These are phyloP conservation scores for Rutpela maculata DNA, from an alignment of 2,888 invertebrate genomes.

Conservation along the genomic window DNA sequence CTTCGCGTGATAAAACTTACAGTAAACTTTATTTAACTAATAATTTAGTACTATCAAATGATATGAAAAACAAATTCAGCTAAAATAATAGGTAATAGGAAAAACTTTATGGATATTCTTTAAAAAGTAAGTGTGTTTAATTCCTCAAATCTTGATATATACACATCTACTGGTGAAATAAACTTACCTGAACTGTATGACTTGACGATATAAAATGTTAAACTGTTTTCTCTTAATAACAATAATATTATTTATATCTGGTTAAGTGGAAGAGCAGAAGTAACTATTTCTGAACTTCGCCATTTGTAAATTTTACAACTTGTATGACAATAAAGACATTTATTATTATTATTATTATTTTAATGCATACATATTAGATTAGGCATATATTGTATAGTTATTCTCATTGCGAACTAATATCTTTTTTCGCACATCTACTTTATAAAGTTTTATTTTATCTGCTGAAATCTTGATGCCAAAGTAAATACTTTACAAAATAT, in stretches of 20 bases:
- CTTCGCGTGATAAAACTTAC: not conserved
- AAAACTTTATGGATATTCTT: not conserved
- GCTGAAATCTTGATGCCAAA: no score
- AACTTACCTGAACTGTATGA: not conserved
- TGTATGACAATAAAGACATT: no score
- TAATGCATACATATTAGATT: not conserved
- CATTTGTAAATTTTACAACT: no score
- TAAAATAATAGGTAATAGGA: not conserved
- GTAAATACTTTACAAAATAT: no score
- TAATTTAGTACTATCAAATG: not conserved
- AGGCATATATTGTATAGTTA: not conserved
- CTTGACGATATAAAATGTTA: slow-evolving; percentile 1
- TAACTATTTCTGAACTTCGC: no score
- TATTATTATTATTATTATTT: no score
- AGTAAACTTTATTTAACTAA: not conserved
- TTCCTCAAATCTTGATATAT: not conserved
- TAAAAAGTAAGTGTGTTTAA: not conserved
- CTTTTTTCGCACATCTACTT: no score
- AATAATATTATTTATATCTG: not conserved
- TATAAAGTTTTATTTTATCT: no score
- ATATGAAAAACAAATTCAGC: not conserved
- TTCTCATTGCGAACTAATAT: no score
- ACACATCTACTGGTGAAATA: not conserved
- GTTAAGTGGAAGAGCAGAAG: no score
- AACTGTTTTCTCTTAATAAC: not conserved